These are phyloP conservation scores for Ellobium chinense DNA, from an alignment of 2,888 invertebrate genomes.

Conservation along the genomic window DNA sequence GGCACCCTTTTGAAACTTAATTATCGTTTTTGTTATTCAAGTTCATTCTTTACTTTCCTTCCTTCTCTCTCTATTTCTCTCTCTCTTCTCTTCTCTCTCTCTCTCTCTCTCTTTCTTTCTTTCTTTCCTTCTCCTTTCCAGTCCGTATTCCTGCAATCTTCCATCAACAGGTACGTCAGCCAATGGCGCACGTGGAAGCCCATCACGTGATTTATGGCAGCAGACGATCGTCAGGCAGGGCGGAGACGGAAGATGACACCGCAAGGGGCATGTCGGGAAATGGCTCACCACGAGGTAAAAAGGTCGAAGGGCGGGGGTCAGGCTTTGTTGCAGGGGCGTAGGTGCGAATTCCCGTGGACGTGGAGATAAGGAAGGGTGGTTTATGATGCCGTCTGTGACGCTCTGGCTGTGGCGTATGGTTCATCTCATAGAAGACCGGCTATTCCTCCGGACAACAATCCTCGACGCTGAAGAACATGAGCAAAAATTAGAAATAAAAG, in stretches of 20 bases:
- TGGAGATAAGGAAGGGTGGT: not conserved
- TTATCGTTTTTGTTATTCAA: too few relatives aligned
- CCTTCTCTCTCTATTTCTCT: not conserved
- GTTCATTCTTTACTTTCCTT: not conserved
- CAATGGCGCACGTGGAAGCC: not conserved
- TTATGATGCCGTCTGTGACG: not conserved
- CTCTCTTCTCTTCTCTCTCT: not conserved
- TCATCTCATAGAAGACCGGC: not conserved
- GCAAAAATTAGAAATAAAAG: too few relatives aligned
- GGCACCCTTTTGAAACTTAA: too few relatives aligned
- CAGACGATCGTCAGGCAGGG: not conserved
- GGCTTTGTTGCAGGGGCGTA: conserved; percentile 10
- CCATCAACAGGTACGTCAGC: not conserved
- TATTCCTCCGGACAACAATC: not conserved
- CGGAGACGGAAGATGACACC: conserved; percentile 9
- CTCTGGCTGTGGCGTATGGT: not conserved
- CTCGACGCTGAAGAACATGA: too few relatives aligned
- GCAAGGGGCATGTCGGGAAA: not conserved
- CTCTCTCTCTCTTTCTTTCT: not conserved
- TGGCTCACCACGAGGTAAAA: not conserved
- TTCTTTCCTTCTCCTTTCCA: not conserved
- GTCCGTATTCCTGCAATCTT: not conserved
- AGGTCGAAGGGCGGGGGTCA: conserved; percentile 23
- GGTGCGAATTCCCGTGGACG: not conserved
- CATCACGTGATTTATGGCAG: conserved; percentile 11